Base-by-base conservation (phyloP, 2,113 vertebrate species). In the Crocuta crocuta region DNA sequence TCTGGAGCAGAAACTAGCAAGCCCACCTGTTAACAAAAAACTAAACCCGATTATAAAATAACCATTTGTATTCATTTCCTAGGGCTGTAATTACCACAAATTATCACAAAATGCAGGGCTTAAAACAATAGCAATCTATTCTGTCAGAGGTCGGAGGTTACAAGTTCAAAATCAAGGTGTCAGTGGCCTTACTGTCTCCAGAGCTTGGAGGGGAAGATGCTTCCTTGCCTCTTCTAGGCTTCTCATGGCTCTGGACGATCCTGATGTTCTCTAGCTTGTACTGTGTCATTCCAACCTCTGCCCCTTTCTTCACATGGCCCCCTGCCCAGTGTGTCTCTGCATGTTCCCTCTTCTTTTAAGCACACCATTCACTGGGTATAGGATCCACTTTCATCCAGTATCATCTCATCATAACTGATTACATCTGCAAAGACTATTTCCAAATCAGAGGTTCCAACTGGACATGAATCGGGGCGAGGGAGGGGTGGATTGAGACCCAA, bases 31-130 rank as follows among this genome's bases (percentile, higher is more conserved):
- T 84, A 71, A 76, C 71, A 53, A 95, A 84, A 96, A 79, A 45
- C 78, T 73, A 73, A 92, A 91, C 24, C 43, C 53, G 80, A 65
- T 81, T 81, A 90, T 74, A 78, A 93, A 90, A 89, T 88, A 43
- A 43, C 63, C 53, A 43, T 74, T 89, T 24, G 17, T 23, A 43
- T 71, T 89, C 0, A 11, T n/a, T 61, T 83, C 74, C 71, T 71
- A 83, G 45, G 26, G 61, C 85, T 88, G 12, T 45, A 35, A 66
- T 81, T 48, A 66, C 53, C 79, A 48, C 21, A 65, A 26, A 78
- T 11, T 24, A 35, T 28, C 79, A 76, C 13, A 63, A 45, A 45
- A 26, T 31, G n/a, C 24, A 19, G 79, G 82, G 43, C 39, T 71
- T 91, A 35, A 83, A 24, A 50, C 31, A 82, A 39, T 15, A 78